Conservation (phyloP, 53 echinoderm and acorn worm genomes). For the Crossaster papposus region DNA sequence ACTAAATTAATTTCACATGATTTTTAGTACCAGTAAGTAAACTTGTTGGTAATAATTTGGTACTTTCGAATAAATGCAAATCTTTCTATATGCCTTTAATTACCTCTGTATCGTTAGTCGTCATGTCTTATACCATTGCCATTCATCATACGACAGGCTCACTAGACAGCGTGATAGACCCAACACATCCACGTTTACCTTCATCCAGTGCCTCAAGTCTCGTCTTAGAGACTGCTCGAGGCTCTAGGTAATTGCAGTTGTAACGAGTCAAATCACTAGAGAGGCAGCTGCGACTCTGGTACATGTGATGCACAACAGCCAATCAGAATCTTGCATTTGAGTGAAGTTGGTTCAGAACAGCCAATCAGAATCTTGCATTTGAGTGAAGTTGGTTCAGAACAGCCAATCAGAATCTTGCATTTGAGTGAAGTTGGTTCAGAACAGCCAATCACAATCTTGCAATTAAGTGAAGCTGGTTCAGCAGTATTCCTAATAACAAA, state of each 20-base stretch:
- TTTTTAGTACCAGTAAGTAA: no score
- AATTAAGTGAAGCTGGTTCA: no score
- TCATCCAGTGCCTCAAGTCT: conserved; percentile 52
- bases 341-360: background rate
- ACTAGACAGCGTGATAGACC: conserved; percentile 34
- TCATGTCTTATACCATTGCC: conserved; percentile 50
- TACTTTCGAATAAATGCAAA: no score
- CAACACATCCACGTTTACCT: conserved; percentile 24
- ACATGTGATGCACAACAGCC: background rate
- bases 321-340: background rate
- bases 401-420: background rate
- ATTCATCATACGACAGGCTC: conserved; percentile 43
- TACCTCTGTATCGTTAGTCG: background rate
- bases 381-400: background rate
- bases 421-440: background rate
- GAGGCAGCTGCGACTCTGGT: background rate
- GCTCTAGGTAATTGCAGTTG: conserved; percentile 40
- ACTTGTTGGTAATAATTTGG: no score
- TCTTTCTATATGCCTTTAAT: no score
- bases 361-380: background rate
- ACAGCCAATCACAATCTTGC: background rate
- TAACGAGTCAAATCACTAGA: background rate
- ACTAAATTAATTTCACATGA: no score
- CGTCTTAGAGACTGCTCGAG: conserved; percentile 49
- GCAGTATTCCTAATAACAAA: no score